phyloP scores from a whole-genome alignment of 2,888 invertebrate genomes.

The Epirrhoe alternata region DNA sequence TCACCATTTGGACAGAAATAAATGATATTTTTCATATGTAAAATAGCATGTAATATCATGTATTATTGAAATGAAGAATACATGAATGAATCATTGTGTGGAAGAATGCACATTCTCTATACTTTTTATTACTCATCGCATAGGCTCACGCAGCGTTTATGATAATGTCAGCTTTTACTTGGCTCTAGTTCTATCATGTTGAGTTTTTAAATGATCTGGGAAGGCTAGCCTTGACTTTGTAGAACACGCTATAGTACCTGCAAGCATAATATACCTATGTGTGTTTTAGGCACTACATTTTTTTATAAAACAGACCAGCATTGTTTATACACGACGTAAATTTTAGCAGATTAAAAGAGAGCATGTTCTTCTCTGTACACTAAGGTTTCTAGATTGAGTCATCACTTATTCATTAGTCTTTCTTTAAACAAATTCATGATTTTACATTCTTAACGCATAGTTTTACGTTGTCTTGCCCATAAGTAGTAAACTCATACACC shows the following conservation, averaged over 20 bases:
- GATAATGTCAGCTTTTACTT: neutral
- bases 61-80: neutral
- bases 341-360: no score
- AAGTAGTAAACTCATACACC: no score
- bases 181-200: neutral
- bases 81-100: slow-evolving; percentile 25
- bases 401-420: no score
- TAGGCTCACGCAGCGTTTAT: slow-evolving; percentile 14
- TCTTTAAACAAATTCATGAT: no score
- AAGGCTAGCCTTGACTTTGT: neutral
- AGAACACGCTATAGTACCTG: neutral
- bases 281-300: no score
- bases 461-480: no score
- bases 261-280: no score
- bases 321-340: no score
- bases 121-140: slow-evolving; percentile 7
- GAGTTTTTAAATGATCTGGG: neutral
- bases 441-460: no score
- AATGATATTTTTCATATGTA: neutral
- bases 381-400: no score
- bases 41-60: neutral
- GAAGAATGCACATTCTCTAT: slow-evolving; percentile 18
- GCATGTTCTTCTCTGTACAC: no score
- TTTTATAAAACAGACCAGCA: no score
- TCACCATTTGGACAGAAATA: neutral